Base-by-base conservation (phyloP, 2,888 invertebrate genomes). In the Hirtodrosophila cameraria region DNA sequence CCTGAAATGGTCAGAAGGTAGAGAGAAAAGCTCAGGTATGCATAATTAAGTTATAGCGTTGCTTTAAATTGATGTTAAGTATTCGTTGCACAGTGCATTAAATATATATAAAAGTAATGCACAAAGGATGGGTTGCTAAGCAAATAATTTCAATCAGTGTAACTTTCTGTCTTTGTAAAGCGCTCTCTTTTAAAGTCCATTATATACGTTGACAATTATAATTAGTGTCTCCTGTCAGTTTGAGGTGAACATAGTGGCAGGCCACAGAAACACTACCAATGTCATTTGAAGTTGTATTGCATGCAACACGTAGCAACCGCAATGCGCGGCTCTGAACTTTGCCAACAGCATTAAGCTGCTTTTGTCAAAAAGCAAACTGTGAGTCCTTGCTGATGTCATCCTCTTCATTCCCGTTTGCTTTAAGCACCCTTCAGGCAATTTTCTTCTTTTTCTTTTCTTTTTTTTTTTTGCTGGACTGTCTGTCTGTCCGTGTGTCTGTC, bases 291-390 rank as follows among this genome's bases (percentile, higher is more conserved):
- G 69, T 69, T n/a, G n/a, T 1, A 8, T 23, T 53, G 64, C 66
- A 66, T 73, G 70, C 73, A 70, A 74, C 78, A 81, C 63, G 63
- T 67, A 67, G 60, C 43, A 50, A 46, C 46, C 48, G 38, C 53
- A 64, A 39, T 12, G 23, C 36, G 54, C 23, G 23, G 30, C 28
- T 42, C 13, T 33, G 4, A 49, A 42, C 48, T 39, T 48, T 18
- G 25, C 36, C 11, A 25, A 18, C 20, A 38, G 9, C 46, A 12
- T 15, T 31, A 30, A 49, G 42, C 60, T 60, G 41, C 20, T 15
- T 7, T 46, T 46, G 12, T 18, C 9, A 13, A 28, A 46, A 27
- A 30, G 28, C 9, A 43, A n/a, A 36, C 13, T 52, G 36, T 12
- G 27, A 43, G 66, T 33, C 42, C 23, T 39, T 27, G 52, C 52